Conservation (phyloP, 2,797 vertebrate species). For the Rhyacichthys aspro region DNA sequence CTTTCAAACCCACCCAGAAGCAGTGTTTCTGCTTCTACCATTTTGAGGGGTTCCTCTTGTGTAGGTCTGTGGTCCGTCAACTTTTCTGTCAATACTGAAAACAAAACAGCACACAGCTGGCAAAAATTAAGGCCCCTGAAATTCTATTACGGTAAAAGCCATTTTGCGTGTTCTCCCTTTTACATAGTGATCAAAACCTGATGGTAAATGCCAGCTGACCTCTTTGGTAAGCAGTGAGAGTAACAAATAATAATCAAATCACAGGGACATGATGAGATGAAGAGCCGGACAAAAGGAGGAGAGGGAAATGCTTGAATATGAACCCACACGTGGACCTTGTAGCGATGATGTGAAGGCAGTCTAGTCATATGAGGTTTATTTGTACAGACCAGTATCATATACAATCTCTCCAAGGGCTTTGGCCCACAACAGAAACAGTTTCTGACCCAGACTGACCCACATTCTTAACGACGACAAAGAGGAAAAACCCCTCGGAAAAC, state of each 20-base stretch:
- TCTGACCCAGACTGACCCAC: constrained; percentile 50
- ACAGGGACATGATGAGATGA: constrained; percentile 46
- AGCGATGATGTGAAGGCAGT: constrained; percentile 50
- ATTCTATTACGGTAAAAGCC: constrained; percentile 90
- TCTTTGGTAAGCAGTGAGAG: constrained; percentile 65
- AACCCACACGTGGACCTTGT: constrained; percentile 36
- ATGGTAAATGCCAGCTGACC: constrained; percentile 79
- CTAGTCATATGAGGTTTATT: constrained; percentile 61
- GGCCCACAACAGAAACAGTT: constrained; percentile 45
- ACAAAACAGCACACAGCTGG: constrained; percentile 85
- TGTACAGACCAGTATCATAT: constrained; percentile 54
- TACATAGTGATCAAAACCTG: constrained; percentile 78
- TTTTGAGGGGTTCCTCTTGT: constrained; percentile 61
- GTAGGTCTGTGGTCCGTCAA: constrained; percentile 71
- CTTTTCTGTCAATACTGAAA: constrained; percentile 73
- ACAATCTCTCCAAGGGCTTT: constrained; percentile 48
- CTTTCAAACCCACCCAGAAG: constrained; percentile 67
- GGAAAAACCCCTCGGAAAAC: constrained; percentile 61
- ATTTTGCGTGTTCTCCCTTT: constrained; percentile 86
- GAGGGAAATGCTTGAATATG: constrained; percentile 34
- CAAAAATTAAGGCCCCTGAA: constrained; percentile 86
- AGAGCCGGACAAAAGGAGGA: constrained; percentile 40
- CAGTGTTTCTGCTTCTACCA: constrained; percentile 51
- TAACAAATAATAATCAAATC: constrained; percentile 71
- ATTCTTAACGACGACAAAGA: constrained; percentile 43